Conservation (phyloP, 2,888 invertebrate species). For the Caenorhabditis afra region DNA sequence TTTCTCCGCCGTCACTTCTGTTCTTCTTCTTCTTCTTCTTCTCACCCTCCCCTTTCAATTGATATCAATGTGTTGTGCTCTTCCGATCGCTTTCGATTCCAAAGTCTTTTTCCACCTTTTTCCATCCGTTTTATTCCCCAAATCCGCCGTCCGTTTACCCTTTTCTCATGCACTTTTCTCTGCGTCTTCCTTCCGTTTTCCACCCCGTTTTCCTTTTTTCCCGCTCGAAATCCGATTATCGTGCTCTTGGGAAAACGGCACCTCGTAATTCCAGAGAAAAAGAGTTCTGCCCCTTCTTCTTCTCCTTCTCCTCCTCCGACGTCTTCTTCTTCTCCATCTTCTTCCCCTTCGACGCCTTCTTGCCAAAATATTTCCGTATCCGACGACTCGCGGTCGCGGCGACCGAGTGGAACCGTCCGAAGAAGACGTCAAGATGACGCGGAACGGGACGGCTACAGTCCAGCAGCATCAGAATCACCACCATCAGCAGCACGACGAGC, state of each 20-base stretch:
- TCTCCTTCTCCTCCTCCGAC: constrained; percentile 8
- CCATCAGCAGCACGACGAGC: constrained; percentile 36
- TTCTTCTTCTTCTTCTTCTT: too few relatives aligned
- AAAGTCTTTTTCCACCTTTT: not conserved
- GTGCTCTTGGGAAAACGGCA: constrained; percentile 38
- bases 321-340: constrained; percentile 8
- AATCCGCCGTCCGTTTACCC: constrained; percentile 16
- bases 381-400: constrained; percentile 39
- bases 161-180: constrained; percentile 20
- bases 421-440: constrained; percentile 16
- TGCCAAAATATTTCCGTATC: constrained; percentile 42
- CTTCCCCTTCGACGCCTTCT: constrained; percentile 6
- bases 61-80: constrained; percentile 41
- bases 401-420: constrained; percentile 38
- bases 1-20: constrained; percentile 37
- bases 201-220: constrained; percentile 13
- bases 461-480: not conserved
- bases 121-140: constrained; percentile 3
- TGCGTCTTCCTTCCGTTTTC: constrained; percentile 15
- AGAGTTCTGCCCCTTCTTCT: constrained; percentile 5
- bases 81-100: constrained; percentile 15
- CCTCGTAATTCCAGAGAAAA: constrained; percentile 29
- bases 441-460: constrained; percentile 17
- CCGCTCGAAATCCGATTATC: constrained; percentile 27
- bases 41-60: constrained; percentile 53